These are phyloP conservation scores for Ardeotis arabs DNA, from an alignment of 2,113 vertebrate genomes.

Conservation along the genomic window DNA sequence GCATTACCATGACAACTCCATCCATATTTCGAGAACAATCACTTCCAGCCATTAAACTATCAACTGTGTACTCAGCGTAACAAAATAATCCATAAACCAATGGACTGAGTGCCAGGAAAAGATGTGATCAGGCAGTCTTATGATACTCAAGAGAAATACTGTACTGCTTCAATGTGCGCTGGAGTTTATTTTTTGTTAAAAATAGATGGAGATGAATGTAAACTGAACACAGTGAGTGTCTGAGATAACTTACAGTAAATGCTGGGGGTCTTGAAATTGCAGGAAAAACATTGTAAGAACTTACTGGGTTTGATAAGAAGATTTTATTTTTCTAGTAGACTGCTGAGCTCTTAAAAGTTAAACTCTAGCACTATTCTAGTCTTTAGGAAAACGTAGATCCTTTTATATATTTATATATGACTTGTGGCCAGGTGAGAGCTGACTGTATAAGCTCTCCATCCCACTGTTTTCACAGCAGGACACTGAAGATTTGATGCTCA, in stretches of 20 bases:
- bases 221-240: background rate
- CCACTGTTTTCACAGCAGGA: background rate
- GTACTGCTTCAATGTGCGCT: background rate
- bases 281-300: background rate
- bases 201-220: conserved; percentile 40
- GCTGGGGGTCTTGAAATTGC: background rate
- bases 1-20: conserved; percentile 53
- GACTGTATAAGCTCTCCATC: background rate
- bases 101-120: conserved; percentile 54
- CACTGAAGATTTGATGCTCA: background rate
- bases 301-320: background rate
- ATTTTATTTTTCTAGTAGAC: background rate
- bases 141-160: conserved; percentile 34
- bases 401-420: background rate
- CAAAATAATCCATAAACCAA: conserved; percentile 58
- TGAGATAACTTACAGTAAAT: conserved; percentile 20
- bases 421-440: background rate
- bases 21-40: conserved; percentile 56
- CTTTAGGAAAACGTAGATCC: background rate
- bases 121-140: conserved; percentile 27
- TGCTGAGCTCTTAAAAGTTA: background rate
- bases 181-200: conserved; percentile 43
- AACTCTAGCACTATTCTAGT: background rate
- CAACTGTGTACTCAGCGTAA: conserved; percentile 44
- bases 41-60: conserved; percentile 57